These are phyloP conservation scores for Leptodactylus fallax DNA, from an alignment of 2,797 vertebrate species.

Conservation along the genomic window DNA sequence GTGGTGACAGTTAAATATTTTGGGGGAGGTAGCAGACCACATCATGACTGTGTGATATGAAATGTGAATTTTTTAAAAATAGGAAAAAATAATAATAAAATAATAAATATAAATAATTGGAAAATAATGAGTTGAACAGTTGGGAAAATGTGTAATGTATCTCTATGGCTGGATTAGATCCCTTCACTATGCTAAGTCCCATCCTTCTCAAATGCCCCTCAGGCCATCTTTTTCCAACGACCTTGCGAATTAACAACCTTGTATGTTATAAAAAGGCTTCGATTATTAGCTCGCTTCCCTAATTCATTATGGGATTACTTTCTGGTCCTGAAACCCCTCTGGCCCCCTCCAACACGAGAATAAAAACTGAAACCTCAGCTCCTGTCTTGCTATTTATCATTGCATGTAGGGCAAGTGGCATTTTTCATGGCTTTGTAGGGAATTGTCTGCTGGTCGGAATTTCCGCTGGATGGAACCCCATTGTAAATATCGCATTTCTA, in stretches of 20 bases:
- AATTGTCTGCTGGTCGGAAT: constrained; percentile 61
- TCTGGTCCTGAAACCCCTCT: not conserved
- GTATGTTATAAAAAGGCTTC: not conserved
- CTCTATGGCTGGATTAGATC: too few relatives aligned
- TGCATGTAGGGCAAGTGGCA: constrained; percentile 46
- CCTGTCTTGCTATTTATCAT: constrained; percentile 47
- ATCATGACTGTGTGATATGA: too few relatives aligned
- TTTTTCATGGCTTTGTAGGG: constrained; percentile 60
- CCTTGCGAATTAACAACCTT: not conserved
- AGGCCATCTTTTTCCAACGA: not conserved
- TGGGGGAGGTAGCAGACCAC: too few relatives aligned
- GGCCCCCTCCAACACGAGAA: not conserved
- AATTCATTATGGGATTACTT: constrained; percentile 8
- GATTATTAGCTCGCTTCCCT: not conserved
- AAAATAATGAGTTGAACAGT: too few relatives aligned
- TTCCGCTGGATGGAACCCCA: constrained; percentile 48
- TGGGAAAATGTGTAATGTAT: too few relatives aligned
- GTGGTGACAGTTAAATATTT: too few relatives aligned
- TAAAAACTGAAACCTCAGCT: constrained; percentile 22
- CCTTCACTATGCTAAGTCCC: not conserved
- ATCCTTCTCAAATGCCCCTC: not conserved
- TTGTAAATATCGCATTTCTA: constrained; percentile 61
- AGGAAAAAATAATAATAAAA: too few relatives aligned
- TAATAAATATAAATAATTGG: too few relatives aligned
- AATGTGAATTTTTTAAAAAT: too few relatives aligned